Percentiles rank a stretch among this genome's conserved stretches.
Conservation (phyloP, 2,797 vertebrate genomes). For the Anguilla marmorata region DNA sequence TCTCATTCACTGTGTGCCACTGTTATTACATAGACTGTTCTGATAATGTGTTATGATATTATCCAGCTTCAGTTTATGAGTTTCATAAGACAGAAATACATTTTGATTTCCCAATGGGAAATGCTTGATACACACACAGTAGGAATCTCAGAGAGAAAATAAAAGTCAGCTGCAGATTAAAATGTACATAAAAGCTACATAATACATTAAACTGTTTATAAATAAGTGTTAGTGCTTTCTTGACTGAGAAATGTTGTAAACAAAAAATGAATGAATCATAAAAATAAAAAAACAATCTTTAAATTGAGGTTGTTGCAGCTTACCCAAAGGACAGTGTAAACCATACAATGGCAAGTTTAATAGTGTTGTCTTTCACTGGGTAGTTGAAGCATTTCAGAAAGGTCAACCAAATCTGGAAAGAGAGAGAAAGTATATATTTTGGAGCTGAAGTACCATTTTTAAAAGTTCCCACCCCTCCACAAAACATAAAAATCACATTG, state of each 20-base stretch:
- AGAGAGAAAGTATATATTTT: constrained; percentile 33
- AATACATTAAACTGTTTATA: background rate
- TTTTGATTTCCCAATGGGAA: background rate
- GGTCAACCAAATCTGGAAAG: constrained; percentile 87
- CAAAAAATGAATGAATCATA: background rate
- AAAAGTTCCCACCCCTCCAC: background rate
- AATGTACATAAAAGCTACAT: background rate
- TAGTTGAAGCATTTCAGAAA: constrained; percentile 91
- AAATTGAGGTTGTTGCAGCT: constrained; percentile 51
- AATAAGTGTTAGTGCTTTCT: background rate
- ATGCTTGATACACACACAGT: background rate
- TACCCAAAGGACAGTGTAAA: constrained; percentile 96
- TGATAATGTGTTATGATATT: background rate
- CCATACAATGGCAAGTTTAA: constrained; percentile 91
- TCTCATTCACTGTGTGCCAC: background rate
- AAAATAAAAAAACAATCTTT: background rate
- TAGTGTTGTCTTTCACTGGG: constrained; percentile 89
- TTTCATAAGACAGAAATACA: background rate
- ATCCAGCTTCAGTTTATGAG: background rate
- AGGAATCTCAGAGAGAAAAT: background rate
- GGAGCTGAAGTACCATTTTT: background rate
- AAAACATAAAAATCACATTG: background rate
- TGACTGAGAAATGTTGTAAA: background rate
- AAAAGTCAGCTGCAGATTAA: background rate
- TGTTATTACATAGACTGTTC: background rate